Conservation (phyloP, 1,140 invertebrate species). For the Aphelinus certus region DNA sequence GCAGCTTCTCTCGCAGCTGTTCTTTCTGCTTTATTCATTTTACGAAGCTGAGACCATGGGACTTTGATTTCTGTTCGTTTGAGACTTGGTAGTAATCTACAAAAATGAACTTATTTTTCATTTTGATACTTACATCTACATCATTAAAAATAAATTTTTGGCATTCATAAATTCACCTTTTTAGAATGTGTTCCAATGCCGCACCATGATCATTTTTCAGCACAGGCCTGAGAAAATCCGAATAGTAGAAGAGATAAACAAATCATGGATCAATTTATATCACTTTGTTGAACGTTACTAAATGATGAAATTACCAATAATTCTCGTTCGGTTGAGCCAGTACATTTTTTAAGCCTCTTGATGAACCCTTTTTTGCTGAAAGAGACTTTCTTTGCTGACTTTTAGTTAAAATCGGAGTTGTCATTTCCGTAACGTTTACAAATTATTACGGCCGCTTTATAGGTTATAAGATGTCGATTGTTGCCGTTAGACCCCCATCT, state of each 20-base stretch:
- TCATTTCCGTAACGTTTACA: slow-evolving; percentile 32
- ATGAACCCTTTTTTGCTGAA: slow-evolving; percentile 50
- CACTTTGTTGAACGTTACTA: not conserved
- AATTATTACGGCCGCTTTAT: no score
- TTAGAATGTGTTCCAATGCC: slow-evolving; percentile 45
- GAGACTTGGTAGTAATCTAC: slow-evolving; percentile 45
- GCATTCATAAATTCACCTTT: slow-evolving; percentile 46
- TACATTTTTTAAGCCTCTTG: slow-evolving; percentile 53
- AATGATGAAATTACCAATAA: slow-evolving; percentile 48
- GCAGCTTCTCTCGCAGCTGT: slow-evolving; percentile 40
- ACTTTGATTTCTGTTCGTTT: slow-evolving; percentile 43
- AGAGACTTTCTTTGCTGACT: slow-evolving; percentile 49
- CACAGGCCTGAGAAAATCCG: slow-evolving; percentile 47
- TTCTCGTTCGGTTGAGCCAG: slow-evolving; percentile 50
- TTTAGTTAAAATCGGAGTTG: slow-evolving; percentile 47
- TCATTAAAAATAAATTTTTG: slow-evolving; percentile 12
- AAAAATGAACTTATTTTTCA: slow-evolving; percentile 32
- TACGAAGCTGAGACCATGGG: slow-evolving; percentile 51
- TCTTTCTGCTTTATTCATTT: slow-evolving; percentile 55
- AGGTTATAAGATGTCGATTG: no score
- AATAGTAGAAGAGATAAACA: slow-evolving; percentile 16
- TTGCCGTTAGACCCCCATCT: no score
- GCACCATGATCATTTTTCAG: slow-evolving; percentile 41
- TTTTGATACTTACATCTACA: not conserved
- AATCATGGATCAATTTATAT: slow-evolving; percentile 16